Evolutionary conservation across 2,888 invertebrate genomes (phyloP).

Genomic region (Drosophila affinis): DNA sequence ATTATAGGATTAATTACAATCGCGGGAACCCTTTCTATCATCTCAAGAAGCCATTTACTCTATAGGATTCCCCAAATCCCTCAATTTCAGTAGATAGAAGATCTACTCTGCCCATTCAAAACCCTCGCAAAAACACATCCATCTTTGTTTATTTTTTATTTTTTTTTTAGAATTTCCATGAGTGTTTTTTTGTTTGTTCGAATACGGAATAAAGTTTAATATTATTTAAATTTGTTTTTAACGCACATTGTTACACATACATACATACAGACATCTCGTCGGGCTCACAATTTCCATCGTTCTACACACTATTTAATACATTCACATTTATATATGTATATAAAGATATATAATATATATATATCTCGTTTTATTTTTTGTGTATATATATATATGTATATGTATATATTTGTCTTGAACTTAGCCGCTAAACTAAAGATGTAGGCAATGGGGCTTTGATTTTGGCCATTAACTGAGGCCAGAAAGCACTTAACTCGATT

Average conservation of each 20-base stretch:
- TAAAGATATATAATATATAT: constrained; percentile 11
- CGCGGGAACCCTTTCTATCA: not conserved
- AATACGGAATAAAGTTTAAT: constrained; percentile 73
- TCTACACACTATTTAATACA: constrained; percentile 77
- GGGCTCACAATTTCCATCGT: constrained; percentile 28
- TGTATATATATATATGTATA: constrained; percentile 30
- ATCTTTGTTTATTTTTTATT: constrained; percentile 7
- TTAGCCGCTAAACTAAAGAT: constrained; percentile 73
- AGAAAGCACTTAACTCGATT: constrained; percentile 44
- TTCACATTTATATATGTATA: constrained; percentile 45
- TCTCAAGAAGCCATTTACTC: too few species aligned
- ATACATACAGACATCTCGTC: constrained; percentile 34
- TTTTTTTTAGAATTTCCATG: constrained; percentile 1
- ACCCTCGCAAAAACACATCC: not conserved
- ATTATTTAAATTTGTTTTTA: constrained; percentile 68
- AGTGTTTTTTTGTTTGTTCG: constrained; percentile 1
- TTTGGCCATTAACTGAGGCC: constrained; percentile 36
- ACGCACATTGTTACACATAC: constrained; percentile 73
- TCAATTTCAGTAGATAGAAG: too few species aligned
- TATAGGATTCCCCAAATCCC: not conserved
- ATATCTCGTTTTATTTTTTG: constrained; percentile 16
- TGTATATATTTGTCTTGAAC: constrained; percentile 67
- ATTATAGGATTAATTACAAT: not conserved
- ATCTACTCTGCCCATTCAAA: not conserved
- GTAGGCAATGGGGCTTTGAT: constrained; percentile 62